These are phyloP conservation scores for Teleogryllus oceanicus DNA, from an alignment of 2,888 invertebrate genomes.

Conservation along the genomic window DNA sequence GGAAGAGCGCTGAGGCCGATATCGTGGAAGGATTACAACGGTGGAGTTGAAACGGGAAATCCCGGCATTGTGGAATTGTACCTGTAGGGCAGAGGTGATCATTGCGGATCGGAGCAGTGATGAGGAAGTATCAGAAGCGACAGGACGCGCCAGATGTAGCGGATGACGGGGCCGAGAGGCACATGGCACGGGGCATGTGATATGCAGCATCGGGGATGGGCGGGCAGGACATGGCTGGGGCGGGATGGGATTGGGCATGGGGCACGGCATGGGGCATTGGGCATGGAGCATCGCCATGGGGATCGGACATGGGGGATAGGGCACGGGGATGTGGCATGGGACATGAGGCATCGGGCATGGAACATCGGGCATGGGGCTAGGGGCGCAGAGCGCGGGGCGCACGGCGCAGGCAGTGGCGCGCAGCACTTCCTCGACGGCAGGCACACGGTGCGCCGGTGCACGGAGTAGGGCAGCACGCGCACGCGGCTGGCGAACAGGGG, in stretches of 20 bases:
- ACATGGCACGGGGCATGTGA: no score
- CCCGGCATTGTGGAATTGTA: neutral
- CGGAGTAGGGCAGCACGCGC: constrained; percentile 68
- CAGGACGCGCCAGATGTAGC: neutral
- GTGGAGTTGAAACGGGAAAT: neutral
- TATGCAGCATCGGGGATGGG: no score
- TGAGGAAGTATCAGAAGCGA: neutral
- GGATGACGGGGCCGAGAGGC: no score
- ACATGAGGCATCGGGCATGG: no score
- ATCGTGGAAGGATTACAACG: neutral
- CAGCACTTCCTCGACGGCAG: constrained; percentile 60
- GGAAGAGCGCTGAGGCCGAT: neutral
- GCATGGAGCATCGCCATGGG: no score
- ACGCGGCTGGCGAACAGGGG: constrained; percentile 68
- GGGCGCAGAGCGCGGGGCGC: no score
- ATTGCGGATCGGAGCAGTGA: neutral
- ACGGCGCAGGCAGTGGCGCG: neutral
- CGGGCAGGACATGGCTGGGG: no score
- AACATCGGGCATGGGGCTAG: no score
- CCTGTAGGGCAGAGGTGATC: neutral
- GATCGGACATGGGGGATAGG: no score
- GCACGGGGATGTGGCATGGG: no score
- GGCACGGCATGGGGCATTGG: no score
- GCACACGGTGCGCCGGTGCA: constrained; percentile 68
- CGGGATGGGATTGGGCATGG: no score